phyloP scores from a whole-genome alignment of 2,888 invertebrate genomes.

The Xestoiulus laeticollis region DNA sequence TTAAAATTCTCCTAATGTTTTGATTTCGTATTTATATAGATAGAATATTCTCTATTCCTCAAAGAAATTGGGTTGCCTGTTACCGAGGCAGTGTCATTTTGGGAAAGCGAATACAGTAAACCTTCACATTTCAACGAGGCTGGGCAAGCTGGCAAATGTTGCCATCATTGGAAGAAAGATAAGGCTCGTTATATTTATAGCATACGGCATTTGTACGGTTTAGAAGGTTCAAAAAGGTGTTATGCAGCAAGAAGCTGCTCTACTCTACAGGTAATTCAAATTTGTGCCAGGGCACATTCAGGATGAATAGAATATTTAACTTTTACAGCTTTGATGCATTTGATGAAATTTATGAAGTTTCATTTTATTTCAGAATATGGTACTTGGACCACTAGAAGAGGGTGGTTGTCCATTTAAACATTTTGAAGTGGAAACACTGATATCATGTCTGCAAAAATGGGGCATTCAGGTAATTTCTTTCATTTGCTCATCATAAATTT shows the following conservation, averaged over 20 bases:
- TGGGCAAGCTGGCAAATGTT: not conserved
- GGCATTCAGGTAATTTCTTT: not conserved
- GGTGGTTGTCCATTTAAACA: constrained; percentile 32
- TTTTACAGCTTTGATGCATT: no score
- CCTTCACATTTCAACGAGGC: not conserved
- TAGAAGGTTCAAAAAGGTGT: constrained; percentile 35
- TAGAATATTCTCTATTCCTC: constrained; percentile 23
- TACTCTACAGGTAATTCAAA: not conserved
- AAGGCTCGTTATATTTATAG: constrained; percentile 7
- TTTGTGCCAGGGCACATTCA: not conserved
- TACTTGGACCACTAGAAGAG: not conserved
- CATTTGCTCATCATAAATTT: not conserved
- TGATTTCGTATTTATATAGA: not conserved
- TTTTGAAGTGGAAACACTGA: not conserved
- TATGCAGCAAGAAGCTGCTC: not conserved
- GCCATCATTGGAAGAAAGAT: constrained; percentile 10
- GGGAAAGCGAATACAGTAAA: not conserved
- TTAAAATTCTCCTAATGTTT: not conserved
- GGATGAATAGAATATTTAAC: no score
- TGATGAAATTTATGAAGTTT: no score
- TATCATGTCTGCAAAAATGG: not conserved
- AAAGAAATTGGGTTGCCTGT: constrained; percentile 38
- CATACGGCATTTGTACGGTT: constrained; percentile 3
- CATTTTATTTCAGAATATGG: constrained; percentile 4
- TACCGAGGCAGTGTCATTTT: not conserved